phyloP scores from a whole-genome alignment of 2,797 vertebrate species.

The Caiman crocodilus region DNA sequence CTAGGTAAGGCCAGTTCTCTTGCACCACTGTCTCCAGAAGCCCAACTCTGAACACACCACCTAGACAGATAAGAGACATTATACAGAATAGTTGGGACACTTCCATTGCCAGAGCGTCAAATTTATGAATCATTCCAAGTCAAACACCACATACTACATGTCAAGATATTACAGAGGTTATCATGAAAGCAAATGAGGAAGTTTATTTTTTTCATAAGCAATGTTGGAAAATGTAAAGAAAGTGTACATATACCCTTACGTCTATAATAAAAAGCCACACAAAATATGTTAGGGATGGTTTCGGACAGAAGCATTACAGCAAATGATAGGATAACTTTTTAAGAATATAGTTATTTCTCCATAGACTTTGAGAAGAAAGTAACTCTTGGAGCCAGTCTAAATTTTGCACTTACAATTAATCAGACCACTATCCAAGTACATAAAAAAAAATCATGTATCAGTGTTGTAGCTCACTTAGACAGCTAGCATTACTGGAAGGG shows the following conservation, averaged over 20 bases:
- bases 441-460: background rate
- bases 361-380: background rate
- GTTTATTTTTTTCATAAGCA: background rate
- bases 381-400: background rate
- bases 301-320: background rate
- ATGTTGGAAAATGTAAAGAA: background rate
- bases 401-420: background rate
- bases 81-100: background rate
- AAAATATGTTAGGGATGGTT: background rate
- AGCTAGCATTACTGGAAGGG: conserved; percentile 41
- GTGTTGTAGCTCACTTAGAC: background rate
- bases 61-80: background rate
- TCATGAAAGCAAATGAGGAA: background rate
- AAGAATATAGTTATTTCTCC: background rate
- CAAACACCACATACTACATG: background rate
- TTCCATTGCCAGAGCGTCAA: background rate
- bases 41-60: background rate
- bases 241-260: background rate
- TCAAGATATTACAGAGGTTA: background rate
- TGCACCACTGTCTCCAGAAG: background rate
- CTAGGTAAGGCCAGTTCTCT: background rate
- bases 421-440: background rate
- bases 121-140: background rate
- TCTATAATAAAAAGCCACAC: background rate
- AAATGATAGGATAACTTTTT: background rate